Evolutionary conservation across 2,113 vertebrate genomes (phyloP).

Genomic region (Gallinago paraguaiae): DNA sequence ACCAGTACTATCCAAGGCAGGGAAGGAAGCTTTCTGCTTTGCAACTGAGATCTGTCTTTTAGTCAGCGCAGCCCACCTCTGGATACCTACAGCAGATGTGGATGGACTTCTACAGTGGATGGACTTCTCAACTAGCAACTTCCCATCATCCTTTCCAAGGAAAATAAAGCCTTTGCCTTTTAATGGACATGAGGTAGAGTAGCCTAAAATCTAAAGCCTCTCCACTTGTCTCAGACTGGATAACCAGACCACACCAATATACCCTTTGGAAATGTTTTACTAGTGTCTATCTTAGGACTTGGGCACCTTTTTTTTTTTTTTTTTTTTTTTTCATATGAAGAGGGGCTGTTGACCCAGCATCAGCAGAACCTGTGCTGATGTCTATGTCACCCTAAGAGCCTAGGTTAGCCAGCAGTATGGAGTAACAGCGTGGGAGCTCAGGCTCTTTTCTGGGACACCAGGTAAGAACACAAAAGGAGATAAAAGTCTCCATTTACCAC

Average conservation of each 20-base stretch:
- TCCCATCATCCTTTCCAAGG: background rate
- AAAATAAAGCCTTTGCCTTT: background rate
- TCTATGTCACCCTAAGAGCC: background rate
- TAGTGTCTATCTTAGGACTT: background rate
- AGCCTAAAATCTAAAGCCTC: background rate
- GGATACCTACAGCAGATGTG: background rate
- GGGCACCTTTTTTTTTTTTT: background rate
- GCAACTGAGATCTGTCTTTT: background rate
- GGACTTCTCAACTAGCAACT: background rate
- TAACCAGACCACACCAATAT: background rate
- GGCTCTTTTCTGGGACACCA: background rate
- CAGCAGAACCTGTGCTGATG: background rate
- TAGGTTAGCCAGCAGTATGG: background rate
- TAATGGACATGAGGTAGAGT: background rate
- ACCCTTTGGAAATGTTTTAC: background rate
- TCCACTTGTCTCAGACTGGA: background rate
- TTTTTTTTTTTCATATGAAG: background rate
- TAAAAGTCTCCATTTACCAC: background rate
- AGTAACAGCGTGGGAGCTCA: background rate
- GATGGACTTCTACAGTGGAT: background rate
- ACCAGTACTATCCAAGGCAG: background rate
- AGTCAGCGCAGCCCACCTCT: background rate
- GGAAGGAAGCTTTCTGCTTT: background rate
- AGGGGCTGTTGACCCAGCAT: background rate
- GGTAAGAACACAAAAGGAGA: background rate